Evolutionary conservation across 2,113 vertebrate genomes (phyloP).

Genomic region (Esox niger): DNA sequence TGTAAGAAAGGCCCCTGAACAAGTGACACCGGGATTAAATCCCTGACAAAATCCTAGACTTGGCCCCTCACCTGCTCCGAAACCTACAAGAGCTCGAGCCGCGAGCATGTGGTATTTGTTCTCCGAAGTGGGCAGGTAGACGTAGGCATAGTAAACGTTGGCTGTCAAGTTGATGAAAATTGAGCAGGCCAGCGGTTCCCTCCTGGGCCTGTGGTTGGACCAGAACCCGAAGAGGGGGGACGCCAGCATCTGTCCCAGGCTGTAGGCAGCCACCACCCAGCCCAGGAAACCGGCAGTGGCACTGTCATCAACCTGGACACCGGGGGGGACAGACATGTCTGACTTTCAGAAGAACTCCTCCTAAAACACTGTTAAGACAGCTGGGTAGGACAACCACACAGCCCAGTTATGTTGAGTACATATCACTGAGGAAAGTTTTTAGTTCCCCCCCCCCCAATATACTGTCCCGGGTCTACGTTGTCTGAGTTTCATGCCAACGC

Average conservation of each 20-base stretch:
- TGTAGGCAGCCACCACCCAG: constrained; percentile 94
- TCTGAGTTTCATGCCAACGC: too few relatives aligned
- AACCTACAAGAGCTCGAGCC: constrained; percentile 86
- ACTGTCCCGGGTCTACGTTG: too few relatives aligned
- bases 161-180: constrained; percentile 85
- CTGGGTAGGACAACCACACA: too few relatives aligned
- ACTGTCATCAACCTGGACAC: constrained; percentile 78
- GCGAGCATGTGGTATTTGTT: constrained; percentile 90
- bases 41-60: neutral
- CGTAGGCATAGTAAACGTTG: constrained; percentile 90
- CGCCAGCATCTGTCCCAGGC: constrained; percentile 92
- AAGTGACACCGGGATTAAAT: neutral
- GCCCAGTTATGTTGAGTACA: too few relatives aligned
- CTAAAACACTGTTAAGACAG: too few relatives aligned
- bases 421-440: too few relatives aligned
- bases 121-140: constrained; percentile 77
- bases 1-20: neutral
- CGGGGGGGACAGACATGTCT: neutral
- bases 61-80: constrained; percentile 88
- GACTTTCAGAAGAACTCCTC: too few relatives aligned
- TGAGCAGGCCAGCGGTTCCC: constrained; percentile 86
- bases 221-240: constrained; percentile 91
- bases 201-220: constrained; percentile 89
- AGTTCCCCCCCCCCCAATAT: too few relatives aligned
- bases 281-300: constrained; percentile 88